phyloP scores from a whole-genome alignment of 2,888 invertebrate species.

The Trachelus tabidus region DNA sequence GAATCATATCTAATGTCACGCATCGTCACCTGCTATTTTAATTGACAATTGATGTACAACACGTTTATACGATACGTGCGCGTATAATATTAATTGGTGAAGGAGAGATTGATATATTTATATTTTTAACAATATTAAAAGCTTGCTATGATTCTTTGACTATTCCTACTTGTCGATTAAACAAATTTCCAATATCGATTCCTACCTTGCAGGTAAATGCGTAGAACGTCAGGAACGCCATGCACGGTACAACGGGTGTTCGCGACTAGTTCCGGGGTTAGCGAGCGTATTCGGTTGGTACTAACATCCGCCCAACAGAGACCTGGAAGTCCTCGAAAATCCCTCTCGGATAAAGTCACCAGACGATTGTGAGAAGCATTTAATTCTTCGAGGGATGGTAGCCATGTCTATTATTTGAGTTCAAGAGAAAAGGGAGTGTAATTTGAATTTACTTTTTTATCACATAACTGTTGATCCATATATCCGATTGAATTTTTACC shows the following conservation, averaged over 20 bases:
- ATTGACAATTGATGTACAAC: not conserved
- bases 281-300: constrained; percentile 78
- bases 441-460: constrained; percentile 4
- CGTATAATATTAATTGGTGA: too few relatives aligned
- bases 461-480: constrained; percentile 13
- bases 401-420: constrained; percentile 72
- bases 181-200: not conserved
- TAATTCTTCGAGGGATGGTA: constrained; percentile 81
- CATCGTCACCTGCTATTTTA: not conserved
- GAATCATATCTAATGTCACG: not conserved
- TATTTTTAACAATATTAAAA: constrained; percentile 9
- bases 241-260: constrained; percentile 85
- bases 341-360: constrained; percentile 76
- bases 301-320: constrained; percentile 85
- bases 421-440: not conserved
- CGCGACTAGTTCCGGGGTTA: constrained; percentile 81
- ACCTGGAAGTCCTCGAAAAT: constrained; percentile 85
- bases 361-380: constrained; percentile 83
- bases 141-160: not conserved
- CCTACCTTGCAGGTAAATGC: constrained; percentile 84
- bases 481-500: constrained; percentile 68
- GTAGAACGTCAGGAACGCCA: constrained; percentile 81
- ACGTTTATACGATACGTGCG: too few relatives aligned
- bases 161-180: not conserved
- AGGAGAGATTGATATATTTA: not conserved